Evolutionary conservation across 1,140 invertebrate species (phyloP).

Genomic region (Pogonomyrmex californicus): DNA sequence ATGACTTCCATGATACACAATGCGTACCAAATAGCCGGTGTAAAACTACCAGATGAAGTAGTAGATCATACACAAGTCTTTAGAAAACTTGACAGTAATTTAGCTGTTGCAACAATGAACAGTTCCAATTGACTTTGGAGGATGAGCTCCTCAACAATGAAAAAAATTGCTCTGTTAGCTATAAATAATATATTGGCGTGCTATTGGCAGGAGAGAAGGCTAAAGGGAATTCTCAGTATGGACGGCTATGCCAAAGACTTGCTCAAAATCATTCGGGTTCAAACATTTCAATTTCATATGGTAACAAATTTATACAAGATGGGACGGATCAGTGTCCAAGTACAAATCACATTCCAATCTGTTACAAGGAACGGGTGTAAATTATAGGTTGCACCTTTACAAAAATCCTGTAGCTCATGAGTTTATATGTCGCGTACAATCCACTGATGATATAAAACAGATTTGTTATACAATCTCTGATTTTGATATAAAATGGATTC

Average conservation of each 20-base stretch:
- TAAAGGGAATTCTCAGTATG: conserved; percentile 78
- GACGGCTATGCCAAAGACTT: conserved; percentile 83
- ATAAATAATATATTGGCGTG: conserved; percentile 88
- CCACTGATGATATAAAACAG: conserved; percentile 38
- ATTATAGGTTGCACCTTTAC: conserved; percentile 77
- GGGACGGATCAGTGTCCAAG: conserved; percentile 76
- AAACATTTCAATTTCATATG: conserved; percentile 81
- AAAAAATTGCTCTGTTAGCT: conserved; percentile 85
- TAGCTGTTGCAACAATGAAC: conserved; percentile 85
- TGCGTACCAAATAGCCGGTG: conserved; percentile 36
- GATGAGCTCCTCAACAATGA: conserved; percentile 82
- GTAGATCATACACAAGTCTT: conserved; percentile 81
- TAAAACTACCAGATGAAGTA: conserved; percentile 77
- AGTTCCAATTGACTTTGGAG: conserved; percentile 87
- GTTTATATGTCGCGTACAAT: conserved; percentile 69
- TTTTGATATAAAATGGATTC: conserved; percentile 73
- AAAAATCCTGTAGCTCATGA: conserved; percentile 49
- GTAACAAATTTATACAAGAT: conserved; percentile 83
- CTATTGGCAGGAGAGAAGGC: conserved; percentile 88
- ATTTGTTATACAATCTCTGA: conserved; percentile 74
- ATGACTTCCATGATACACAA: conserved; percentile 79
- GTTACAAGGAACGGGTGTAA: conserved; percentile 68
- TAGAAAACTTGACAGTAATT: conserved; percentile 87
- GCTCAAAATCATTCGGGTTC: conserved; percentile 79
- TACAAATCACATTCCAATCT: conserved; percentile 55